These are phyloP conservation scores for Encarsia formosa DNA, from an alignment of 2,888 invertebrate genomes.

Conservation along the genomic window DNA sequence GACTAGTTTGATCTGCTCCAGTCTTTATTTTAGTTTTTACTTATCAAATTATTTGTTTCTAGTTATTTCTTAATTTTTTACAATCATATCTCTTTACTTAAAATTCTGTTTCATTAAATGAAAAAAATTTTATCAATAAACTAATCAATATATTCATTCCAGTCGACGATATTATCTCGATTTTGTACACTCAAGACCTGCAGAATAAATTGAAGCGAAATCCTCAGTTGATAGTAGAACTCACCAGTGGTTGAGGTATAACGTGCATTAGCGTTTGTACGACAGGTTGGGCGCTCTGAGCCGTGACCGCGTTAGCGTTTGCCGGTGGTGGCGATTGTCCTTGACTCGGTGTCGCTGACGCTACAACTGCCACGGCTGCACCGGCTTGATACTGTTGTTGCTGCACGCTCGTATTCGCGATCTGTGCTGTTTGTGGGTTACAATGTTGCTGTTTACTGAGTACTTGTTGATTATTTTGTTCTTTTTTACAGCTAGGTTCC, in stretches of 20 bases:
- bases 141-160: too few species aligned
- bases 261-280: constrained; percentile 50
- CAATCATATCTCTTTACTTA: too few species aligned
- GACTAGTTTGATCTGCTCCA: too few species aligned
- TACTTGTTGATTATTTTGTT: constrained; percentile 8
- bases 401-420: constrained; percentile 23
- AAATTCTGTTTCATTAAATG: too few species aligned
- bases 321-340: constrained; percentile 41
- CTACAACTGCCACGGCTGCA: constrained; percentile 27
- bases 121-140: too few species aligned
- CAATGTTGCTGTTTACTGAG: background rate
- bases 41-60: too few species aligned
- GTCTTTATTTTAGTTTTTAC: too few species aligned
- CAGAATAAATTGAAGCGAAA: too few species aligned
- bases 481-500: constrained; percentile 16
- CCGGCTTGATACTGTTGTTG: constrained; percentile 34
- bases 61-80: too few species aligned
- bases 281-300: constrained; percentile 43
- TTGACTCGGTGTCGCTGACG: constrained; percentile 38
- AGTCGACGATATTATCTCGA: too few species aligned
- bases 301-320: constrained; percentile 44
- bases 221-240: too few species aligned
- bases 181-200: too few species aligned
- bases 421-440: constrained; percentile 29
- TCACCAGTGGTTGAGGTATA: constrained; percentile 49